Evolutionary conservation across 2,797 vertebrate genomes (phyloP), one percentile per base, ranked within the genome.

Genomic region (Pelobates cultripes): DNA sequence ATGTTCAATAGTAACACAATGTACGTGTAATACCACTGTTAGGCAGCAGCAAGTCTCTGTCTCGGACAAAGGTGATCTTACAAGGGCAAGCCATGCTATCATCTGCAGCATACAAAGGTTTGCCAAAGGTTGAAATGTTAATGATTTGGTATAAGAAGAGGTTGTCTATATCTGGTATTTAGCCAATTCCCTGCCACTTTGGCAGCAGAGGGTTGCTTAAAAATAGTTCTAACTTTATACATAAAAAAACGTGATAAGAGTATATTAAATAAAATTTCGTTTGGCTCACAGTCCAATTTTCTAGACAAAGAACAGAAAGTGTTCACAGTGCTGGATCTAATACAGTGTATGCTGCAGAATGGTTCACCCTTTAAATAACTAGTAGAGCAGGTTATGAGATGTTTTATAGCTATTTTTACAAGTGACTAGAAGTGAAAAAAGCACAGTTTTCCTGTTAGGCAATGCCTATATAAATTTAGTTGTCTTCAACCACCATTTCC

Each of bases 291-390:
- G 80, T 45, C 75, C 71, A 69, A 55, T 57, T 55, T 28, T 68
- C 14, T 13, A 55, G 8, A 43, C 43, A 61, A 71, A 69, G 70
- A 44, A n/a, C 44, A 10, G 17, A 42, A 41, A 70, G n/a, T 76
- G 53, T 76, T 84, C 73, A 84, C 77, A 84, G 82, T 75, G 82
- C 72, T 76, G 43, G 42, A 71, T 51, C n/a, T 41, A 55, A 43
- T 57, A 75, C 44, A 78, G n/a, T 40, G 15, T 63, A 41, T 63
- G 57, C 53, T 79, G 69, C 13, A 74, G 43, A 61, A 53, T 28
- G 42, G 43, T 64, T 6, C 17, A 5, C 17, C 28, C 61, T 41
- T 57, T 42, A 69, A 60, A 45, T 63, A 70, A 75, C 45, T 42
- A 42, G 43, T 17, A 60, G 2, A 7, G 8, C 13, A 42, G 13